Evolutionary conservation across 2,888 invertebrate genomes (phyloP).

Genomic region (Clanis bilineata): DNA sequence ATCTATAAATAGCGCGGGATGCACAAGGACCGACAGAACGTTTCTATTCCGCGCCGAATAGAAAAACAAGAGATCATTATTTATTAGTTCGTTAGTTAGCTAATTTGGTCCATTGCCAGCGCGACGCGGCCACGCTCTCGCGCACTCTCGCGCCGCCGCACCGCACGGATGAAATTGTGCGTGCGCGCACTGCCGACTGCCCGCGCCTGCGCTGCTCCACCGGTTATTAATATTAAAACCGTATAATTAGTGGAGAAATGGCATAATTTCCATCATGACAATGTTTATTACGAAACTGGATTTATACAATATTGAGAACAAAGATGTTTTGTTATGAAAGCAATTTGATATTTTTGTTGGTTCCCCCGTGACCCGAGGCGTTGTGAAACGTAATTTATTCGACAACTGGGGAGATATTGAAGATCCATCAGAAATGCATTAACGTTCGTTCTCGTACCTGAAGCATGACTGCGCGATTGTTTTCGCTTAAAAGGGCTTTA

Average conservation of each 20-base stretch:
- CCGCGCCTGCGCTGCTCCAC: constrained; percentile 17
- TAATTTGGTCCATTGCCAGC: constrained; percentile 80
- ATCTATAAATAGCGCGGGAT: constrained; percentile 69
- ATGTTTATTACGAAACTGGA: background rate
- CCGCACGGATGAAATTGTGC: constrained; percentile 75
- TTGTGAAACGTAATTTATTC: constrained; percentile 61
- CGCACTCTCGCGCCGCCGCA: constrained; percentile 62
- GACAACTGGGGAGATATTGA: constrained; percentile 61
- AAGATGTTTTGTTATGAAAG: background rate
- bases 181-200: constrained; percentile 46
- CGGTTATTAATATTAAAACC: constrained; percentile 15
- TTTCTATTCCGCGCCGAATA: constrained; percentile 77
- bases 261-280: constrained; percentile 8
- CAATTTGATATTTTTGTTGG: constrained; percentile 11
- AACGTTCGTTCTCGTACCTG: constrained; percentile 52
- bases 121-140: constrained; percentile 76
- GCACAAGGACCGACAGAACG: constrained; percentile 70
- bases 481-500: constrained; percentile 43
- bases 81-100: constrained; percentile 81
- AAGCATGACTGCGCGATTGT: constrained; percentile 53
- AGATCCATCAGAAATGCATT: constrained; percentile 80
- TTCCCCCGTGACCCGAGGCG: constrained; percentile 12
- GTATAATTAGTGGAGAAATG: constrained; percentile 16
- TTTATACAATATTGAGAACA: background rate
- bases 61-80: constrained; percentile 82